These are phyloP conservation scores for Pilophorus perplexus DNA, from an alignment of 2,888 invertebrate genomes.

Conservation along the genomic window DNA sequence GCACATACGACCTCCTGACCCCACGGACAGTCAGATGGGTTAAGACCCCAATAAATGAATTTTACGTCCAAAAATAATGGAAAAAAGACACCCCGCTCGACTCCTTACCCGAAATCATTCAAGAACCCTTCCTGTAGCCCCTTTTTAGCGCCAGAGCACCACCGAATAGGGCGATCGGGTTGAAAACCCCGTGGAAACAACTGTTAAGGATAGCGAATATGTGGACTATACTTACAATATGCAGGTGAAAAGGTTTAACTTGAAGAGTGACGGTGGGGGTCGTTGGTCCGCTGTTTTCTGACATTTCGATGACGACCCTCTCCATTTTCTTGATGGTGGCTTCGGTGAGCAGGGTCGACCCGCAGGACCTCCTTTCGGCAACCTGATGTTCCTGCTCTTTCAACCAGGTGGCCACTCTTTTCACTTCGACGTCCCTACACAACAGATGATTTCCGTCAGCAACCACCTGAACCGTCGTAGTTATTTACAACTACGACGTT, in stretches of 20 bases:
- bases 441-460: too few species aligned
- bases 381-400: constrained; percentile 65
- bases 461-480: not conserved
- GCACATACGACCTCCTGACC: too few species aligned
- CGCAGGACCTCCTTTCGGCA: constrained; percentile 65
- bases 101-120: too few species aligned
- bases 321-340: constrained; percentile 61
- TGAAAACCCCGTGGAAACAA: not conserved
- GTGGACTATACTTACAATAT: constrained; percentile 57
- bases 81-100: too few species aligned
- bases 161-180: not conserved
- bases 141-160: not conserved
- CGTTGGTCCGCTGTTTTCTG: constrained; percentile 32
- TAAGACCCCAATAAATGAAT: too few species aligned
- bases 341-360: constrained; percentile 68
- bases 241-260: constrained; percentile 76
- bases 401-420: constrained; percentile 63
- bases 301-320: constrained; percentile 53
- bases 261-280: constrained; percentile 61
- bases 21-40: too few species aligned
- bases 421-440: constrained; percentile 56
- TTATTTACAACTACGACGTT: not conserved
- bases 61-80: too few species aligned
- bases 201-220: not conserved
- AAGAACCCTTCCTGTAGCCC: too few species aligned